phyloP scores from a whole-genome alignment of 2,888 invertebrate species.

The Listrodromus nycthemerus region DNA sequence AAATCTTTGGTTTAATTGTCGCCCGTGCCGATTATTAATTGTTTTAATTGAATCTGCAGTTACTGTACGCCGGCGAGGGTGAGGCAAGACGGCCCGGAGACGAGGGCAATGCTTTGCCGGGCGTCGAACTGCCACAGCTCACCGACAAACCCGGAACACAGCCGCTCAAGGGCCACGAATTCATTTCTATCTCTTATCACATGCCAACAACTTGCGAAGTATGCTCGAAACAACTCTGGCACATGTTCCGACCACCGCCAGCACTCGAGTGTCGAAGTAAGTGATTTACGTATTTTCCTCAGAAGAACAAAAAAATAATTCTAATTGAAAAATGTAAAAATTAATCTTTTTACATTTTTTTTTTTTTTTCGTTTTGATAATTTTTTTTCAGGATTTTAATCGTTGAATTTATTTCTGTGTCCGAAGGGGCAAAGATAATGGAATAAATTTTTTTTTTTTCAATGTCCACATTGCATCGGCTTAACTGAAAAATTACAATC shows the following conservation, averaged over 20 bases:
- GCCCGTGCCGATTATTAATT: slow-evolving; percentile 9
- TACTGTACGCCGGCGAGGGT: slow-evolving; percentile 98
- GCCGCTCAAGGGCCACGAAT: slow-evolving; percentile 96
- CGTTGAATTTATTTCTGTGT: background rate
- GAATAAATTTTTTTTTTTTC: background rate
- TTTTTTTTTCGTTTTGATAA: background rate
- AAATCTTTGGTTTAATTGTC: background rate
- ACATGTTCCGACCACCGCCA: slow-evolving; percentile 98
- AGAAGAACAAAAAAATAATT: background rate
- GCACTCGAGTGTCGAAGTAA: slow-evolving; percentile 98
- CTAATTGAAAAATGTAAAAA: background rate
- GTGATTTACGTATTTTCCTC: slow-evolving; percentile 77
- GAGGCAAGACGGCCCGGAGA: slow-evolving; percentile 93
- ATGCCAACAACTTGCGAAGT: slow-evolving; percentile 99
- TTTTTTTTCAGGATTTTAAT: background rate
- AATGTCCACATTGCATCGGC: background rate
- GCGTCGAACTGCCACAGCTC: slow-evolving; percentile 86
- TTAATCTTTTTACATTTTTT: background rate
- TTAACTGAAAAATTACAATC: background rate
- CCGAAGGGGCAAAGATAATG: background rate
- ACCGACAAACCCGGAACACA: slow-evolving; percentile 88
- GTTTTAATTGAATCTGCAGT: slow-evolving; percentile 84
- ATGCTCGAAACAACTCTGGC: slow-evolving; percentile 98
- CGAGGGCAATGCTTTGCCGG: slow-evolving; percentile 86
- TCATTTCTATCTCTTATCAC: slow-evolving; percentile 97